Evolutionary conservation across 1,140 invertebrate species (phyloP), one percentile per base, ranked within the genome.

Genomic region (Gonioctena quinquepunctata): DNA sequence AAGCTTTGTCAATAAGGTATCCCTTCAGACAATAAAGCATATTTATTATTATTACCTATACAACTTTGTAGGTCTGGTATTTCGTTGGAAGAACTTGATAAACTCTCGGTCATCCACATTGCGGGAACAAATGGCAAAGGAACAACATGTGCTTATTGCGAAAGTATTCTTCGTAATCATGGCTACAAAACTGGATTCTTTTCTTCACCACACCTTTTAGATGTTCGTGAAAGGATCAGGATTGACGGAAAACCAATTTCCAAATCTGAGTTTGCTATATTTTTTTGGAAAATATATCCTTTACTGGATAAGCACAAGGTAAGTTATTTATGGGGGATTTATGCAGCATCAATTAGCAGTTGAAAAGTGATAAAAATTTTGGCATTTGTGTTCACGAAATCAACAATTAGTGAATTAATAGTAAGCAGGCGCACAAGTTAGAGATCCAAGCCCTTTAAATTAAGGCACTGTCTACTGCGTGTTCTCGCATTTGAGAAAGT

Each of bases 111-210:
- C 5, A 97, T 99, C 75, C 97, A 99, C 86, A 90, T 99, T 1
- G 87, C 94, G 75, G 98, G 98, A 4, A 99, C 97, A 0, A 99
- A 99, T 87, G 97, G 97, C 28, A 95, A 94, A 88, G 93, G 93
- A 18, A 97, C 96, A 13, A 99, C 97, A 0, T 97, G 96, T 83
- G 96, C 97, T 0, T 93, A 95, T 81, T 89, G 90, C 57, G 98
- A 99, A 81, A 90, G 92, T 0, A 95, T 99, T 73, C 85, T 99
- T 11, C 87, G 94, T 0, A 80, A 90, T 1, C 90, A 95, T 80
- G 96, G 96, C 1, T 93, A 89, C 76, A 91, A 88, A 76, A 99
- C 97, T 0, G 98, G 98, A 2, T 96, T 99, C 79, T 99, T 90
- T 83, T 96, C 94, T 42, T 99, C 97, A 0, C 98, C 98, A 1